Percentiles rank a stretch among this genome's conserved stretches.
Evolutionary conservation across 1,140 invertebrate genomes (phyloP).

Genomic region (Lepidurus couesii): DNA sequence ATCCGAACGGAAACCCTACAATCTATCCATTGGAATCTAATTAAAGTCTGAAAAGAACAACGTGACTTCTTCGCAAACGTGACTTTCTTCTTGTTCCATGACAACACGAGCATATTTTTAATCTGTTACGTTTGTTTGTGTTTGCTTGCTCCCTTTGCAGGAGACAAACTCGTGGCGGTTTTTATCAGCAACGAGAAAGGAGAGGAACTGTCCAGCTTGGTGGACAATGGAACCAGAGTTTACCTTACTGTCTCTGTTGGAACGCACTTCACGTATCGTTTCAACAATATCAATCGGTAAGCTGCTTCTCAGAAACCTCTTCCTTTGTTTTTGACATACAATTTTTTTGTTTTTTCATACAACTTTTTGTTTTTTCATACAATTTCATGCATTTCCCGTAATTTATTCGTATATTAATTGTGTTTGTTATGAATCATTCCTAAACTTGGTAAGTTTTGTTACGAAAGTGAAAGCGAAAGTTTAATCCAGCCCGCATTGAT

Average conservation of each 20-base stretch:
- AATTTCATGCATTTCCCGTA: background rate
- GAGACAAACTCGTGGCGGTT: slow-evolving; percentile 63
- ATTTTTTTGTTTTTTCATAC: too few relatives aligned
- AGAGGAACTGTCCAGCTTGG: slow-evolving; percentile 58
- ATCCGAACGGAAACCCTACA: background rate
- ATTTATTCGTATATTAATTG: background rate
- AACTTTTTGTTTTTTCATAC: too few relatives aligned
- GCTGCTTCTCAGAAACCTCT: background rate
- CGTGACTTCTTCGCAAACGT: background rate
- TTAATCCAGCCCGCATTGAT: background rate
- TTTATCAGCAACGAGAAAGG: slow-evolving; percentile 71
- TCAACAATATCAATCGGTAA: slow-evolving; percentile 58
- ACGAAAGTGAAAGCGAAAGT: slow-evolving; percentile 2
- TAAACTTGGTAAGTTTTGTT: background rate
- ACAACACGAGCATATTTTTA: background rate
- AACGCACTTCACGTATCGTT: slow-evolving; percentile 51
- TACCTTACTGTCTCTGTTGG: slow-evolving; percentile 60
- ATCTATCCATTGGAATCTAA: background rate
- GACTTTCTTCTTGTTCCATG: background rate
- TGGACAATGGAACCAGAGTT: slow-evolving; percentile 60
- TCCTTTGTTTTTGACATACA: background rate
- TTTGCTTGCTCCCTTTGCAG: slow-evolving; percentile 40
- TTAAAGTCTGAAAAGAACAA: background rate
- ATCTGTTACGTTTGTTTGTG: background rate
- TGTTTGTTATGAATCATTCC: background rate